Evolutionary conservation across 2,888 invertebrate genomes (phyloP), one percentile per base, ranked within the genome.

Genomic region (Trissolcus brochymenae): DNA sequence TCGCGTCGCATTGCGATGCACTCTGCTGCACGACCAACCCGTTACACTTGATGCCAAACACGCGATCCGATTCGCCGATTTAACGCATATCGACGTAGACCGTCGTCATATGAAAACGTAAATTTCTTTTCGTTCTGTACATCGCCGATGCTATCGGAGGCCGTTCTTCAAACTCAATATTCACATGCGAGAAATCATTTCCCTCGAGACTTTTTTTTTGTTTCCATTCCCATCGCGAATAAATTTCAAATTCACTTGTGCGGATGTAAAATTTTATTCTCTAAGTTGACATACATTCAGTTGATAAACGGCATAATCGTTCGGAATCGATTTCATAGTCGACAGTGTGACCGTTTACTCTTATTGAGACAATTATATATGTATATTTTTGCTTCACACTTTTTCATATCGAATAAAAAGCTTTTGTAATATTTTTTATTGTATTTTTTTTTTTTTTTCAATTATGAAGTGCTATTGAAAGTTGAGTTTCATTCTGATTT

Each of bases 11-110:
- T 76, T 79, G 68, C 79, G 72, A 80, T 79, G 79, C 78, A 73
- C 77, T 79, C 72, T 62, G 71, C 78, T 70, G 81, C 80, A 64
- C 73, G 75, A 66, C 64, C 51, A 65, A 75, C 68, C 68, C 76
- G 70, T 66, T 79, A 81, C 76, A 78, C 77, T 78, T 76, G 78
- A 77, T 68, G 50, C 79, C 78, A 72, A 80, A 80, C 76, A 77
- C 81, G 79, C 79, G 76, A 81, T 80, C 73, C 67, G 79, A 81
- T 80, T 80, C 79, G 80, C 74, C 71, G 71, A 78, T 78, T 78
- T 75, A 75, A 78, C 75, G 74, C 71, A 64, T 53, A 75, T 75
- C 67, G 74, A 62, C 71, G 75, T 21, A 59, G 29, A 70, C 61
- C 62, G 43, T 54, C 40, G 50, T 29, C 29, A 6, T 46, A 62